phyloP scores from a whole-genome alignment of 1,140 invertebrate genomes.

The Maconellicoccus hirsutus region DNA sequence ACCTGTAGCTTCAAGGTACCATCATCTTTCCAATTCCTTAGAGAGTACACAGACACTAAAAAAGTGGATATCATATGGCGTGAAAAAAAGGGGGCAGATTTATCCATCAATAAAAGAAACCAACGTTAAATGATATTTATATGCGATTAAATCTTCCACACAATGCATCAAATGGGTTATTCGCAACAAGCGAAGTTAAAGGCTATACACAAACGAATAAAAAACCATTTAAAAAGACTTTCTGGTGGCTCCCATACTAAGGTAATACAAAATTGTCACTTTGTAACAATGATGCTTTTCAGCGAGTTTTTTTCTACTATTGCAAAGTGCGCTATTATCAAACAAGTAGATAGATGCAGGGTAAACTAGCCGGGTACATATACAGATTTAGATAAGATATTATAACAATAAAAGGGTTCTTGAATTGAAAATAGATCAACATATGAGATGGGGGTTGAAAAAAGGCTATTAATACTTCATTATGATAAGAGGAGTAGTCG shows the following conservation, averaged over 20 bases:
- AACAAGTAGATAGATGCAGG: constrained; percentile 1
- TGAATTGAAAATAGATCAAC: constrained; percentile 1
- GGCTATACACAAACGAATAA: not conserved
- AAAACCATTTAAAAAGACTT: not conserved
- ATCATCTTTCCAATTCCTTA: not conserved
- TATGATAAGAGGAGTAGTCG: not conserved
- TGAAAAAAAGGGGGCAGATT: not conserved
- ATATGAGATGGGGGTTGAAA: not conserved
- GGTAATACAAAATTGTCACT: not conserved
- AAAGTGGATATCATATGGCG: not conserved
- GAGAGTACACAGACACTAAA: not conserved
- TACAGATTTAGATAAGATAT: constrained; percentile 19
- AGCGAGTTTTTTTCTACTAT: not conserved
- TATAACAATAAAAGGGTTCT: constrained; percentile 15
- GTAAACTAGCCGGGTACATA: not conserved
- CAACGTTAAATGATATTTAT: not conserved
- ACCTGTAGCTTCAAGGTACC: not conserved
- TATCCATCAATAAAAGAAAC: not conserved
- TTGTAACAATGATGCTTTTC: constrained; percentile 7
- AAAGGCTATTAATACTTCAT: constrained; percentile 17
- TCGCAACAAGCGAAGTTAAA: not conserved
- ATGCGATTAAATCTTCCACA: not conserved
- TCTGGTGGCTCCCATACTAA: not conserved
- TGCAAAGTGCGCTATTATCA: not conserved
- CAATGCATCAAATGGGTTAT: not conserved